Conservation (phyloP, 2,113 vertebrate species). For the Sardina pilchardus region DNA sequence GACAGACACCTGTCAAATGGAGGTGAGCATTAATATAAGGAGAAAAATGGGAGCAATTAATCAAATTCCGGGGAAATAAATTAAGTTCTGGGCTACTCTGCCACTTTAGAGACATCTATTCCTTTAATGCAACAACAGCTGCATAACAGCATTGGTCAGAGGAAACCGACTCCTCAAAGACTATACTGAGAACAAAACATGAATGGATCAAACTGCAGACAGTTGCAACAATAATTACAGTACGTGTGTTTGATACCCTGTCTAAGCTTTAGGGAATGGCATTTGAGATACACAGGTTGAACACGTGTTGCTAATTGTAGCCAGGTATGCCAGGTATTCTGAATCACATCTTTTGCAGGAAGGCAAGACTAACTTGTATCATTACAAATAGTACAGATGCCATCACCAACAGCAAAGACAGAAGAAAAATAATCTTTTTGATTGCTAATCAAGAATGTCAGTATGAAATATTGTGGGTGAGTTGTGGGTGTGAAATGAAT, state of each 20-base stretch:
- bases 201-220: neutral
- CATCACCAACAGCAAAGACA: neutral
- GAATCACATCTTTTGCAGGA: neutral
- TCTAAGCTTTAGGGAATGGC: neutral
- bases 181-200: neutral
- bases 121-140: neutral
- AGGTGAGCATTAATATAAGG: neutral
- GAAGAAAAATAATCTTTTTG: neutral
- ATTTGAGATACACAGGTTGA: neutral
- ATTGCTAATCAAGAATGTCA: neutral
- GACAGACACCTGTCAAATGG: neutral
- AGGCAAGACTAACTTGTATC: neutral
- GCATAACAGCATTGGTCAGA: neutral
- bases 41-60: neutral
- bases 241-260: neutral
- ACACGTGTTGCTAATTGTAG: neutral
- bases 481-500: neutral
- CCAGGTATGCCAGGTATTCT: neutral
- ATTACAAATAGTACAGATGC: neutral
- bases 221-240: neutral
- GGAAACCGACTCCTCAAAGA: neutral
- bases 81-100: neutral
- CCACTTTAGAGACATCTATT: neutral
- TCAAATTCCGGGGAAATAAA: neutral
- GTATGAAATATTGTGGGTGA: neutral